Evolutionary conservation across 2,797 vertebrate species (phyloP), one percentile per base, ranked within the genome.

Genomic region (Ctenopoma multispine): DNA sequence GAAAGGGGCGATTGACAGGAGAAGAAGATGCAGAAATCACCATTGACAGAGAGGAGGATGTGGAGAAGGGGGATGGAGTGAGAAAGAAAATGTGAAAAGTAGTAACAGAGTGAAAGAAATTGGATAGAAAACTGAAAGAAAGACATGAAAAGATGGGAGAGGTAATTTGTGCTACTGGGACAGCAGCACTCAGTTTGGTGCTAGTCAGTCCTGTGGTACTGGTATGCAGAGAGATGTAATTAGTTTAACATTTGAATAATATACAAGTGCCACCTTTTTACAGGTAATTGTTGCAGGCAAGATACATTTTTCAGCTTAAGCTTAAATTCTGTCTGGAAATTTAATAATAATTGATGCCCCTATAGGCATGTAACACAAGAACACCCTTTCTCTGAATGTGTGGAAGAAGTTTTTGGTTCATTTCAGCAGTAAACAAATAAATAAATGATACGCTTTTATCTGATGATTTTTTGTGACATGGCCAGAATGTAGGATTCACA

Each of bases 1-100:
- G 69, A 80, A 66, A 62, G 38, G 69, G 58, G 66, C 9, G 59
- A 67, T 51, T 77, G 79, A 77, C 69, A 72, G 50, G 21, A 54
- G 53, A 56, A 55, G 50, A 69, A 66, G 71, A 75, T 64, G 56
- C 61, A 75, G 68, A 63, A 68, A 78, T 72, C 44, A 69, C 36
- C 47, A 43, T 3, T 77, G 69, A 66, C 64, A 70, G 44, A 40
- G 48, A 41, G 27, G 46, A 58, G 48, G 40, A 36, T 27, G 27
- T 36, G 43, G 4, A 29, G 64, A 70, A 59, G 59, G 20, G 15
- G 14, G 43, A 38, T 49, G 34, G 41, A 50, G 47, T 44, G 46
- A 63, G 49, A 63, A 34, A 57, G 31, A 58, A 36, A 71, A 38
- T 3, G 29, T 8, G 41, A 49, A 41, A 58, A 13, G 47, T 12